Base-by-base conservation (phyloP, 2,797 vertebrate genomes). In the Acipenser ruthenus region DNA sequence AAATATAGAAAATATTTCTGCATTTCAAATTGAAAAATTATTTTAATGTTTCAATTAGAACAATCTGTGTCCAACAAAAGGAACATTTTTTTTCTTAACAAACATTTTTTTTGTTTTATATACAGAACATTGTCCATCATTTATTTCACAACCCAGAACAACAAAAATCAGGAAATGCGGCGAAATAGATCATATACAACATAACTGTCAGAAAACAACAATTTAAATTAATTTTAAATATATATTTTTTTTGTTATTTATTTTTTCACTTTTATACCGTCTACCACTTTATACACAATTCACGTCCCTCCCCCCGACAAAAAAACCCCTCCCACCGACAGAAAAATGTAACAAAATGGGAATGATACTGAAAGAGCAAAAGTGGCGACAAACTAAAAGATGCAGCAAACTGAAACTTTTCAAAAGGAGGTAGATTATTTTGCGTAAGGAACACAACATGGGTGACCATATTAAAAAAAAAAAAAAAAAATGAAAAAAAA, bases 171-270 rank as follows among this genome's bases (percentile, higher is more conserved):
- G 64, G 77, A 78, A 86, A 91, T 80, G 87, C 75, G 86, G 83
- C 78, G 90, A 90, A 76, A 88, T 78, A 87, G 90, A 93, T 90
- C 87, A 93, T 85, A 86, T 82, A 85, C 75, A 84, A 83, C 88
- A 87, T 88, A 90, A 86, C 85, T 84, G 86, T 91, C 83, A 85
- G 73, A 69, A 88, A 87, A 93, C 90, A 88, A 91, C 88, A 89
- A 87, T 82, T 91, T 93, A 95, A 96, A 94, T 84, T 94, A 91
- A 89, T 87, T 93, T 95, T 89, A 92, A 94, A 94, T 92, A 93
- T 84, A 78, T 76, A 74, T 68, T 80, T 83, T 69, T 58, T 60
- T 52, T 67, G 58, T 66, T 66, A 66, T 66, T 61, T 67, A 23
- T 23, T 23, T 23, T 69, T 59, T 61, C 87, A n/a, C n/a, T n/a